phyloP scores from a whole-genome alignment of 2,888 invertebrate species.

The Margaritifera margaritifera region DNA sequence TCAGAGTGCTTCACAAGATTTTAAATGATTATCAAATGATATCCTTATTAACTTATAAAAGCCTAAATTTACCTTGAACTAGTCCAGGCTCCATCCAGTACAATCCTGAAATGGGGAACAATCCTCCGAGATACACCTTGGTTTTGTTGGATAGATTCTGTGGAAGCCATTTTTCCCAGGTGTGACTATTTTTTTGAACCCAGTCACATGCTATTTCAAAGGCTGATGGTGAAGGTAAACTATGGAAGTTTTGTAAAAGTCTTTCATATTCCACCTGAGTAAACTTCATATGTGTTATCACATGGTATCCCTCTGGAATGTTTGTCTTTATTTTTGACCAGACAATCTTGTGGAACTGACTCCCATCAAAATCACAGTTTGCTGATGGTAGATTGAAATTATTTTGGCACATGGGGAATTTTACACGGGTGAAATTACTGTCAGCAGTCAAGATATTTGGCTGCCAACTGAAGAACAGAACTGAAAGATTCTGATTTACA shows the following conservation, averaged over 20 bases:
- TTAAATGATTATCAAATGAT: too few species aligned
- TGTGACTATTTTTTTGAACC: constrained; percentile 75
- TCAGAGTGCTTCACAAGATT: too few species aligned
- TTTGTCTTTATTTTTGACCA: constrained; percentile 77
- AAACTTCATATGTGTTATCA: constrained; percentile 73
- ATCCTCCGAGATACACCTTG: constrained; percentile 79
- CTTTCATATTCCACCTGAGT: constrained; percentile 76
- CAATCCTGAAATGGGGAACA: constrained; percentile 81
- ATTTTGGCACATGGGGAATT: constrained; percentile 79
- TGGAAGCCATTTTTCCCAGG: constrained; percentile 74
- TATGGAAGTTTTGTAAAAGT: constrained; percentile 70
- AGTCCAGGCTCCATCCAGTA: constrained; percentile 79
- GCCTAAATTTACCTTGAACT: constrained; percentile 72
- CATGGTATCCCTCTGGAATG: constrained; percentile 73
- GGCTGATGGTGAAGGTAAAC: constrained; percentile 20
- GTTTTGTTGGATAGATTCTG: constrained; percentile 70
- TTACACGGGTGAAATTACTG: constrained; percentile 77
- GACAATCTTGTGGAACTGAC: constrained; percentile 81
- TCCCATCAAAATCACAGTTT: constrained; percentile 81
- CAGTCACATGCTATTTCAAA: constrained; percentile 80
- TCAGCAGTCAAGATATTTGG: constrained; percentile 76
- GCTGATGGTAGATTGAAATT: constrained; percentile 49
- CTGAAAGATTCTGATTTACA: constrained; percentile 70
- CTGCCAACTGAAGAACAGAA: constrained; percentile 81
- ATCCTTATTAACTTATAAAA: too few species aligned